phyloP scores from a whole-genome alignment of 2,888 invertebrate genomes.

The Chrysolina americana region DNA sequence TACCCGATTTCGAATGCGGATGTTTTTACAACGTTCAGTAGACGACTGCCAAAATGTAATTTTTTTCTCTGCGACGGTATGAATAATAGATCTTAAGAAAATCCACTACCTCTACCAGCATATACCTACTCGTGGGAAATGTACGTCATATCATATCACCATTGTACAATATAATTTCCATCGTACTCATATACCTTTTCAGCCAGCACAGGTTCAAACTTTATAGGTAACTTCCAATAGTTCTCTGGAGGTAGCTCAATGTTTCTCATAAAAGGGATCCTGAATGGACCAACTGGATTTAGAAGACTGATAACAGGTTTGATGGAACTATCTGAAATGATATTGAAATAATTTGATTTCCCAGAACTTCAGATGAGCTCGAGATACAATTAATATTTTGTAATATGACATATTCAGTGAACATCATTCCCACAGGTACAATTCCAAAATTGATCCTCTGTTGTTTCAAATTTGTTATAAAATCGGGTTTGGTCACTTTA shows the following conservation, averaged over 20 bases:
- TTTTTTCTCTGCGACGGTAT: too few species aligned
- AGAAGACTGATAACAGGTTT: conserved; percentile 42
- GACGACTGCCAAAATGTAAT: too few species aligned
- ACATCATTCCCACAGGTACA: conserved; percentile 50
- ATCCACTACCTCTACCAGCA: too few species aligned
- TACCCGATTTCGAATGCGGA: too few species aligned
- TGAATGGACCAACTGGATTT: conserved; percentile 52
- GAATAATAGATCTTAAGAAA: too few species aligned
- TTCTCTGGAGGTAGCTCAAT: conserved; percentile 50
- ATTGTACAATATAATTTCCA: too few species aligned
- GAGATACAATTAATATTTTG: conserved; percentile 55
- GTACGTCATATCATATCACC: too few species aligned
- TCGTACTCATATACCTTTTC: conserved; percentile 36
- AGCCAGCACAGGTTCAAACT: conserved; percentile 46
- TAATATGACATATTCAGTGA: conserved; percentile 45
- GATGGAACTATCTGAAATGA: conserved; percentile 50
- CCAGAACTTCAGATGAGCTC: background rate
- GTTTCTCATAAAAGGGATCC: conserved; percentile 43
- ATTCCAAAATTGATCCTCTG: conserved; percentile 56
- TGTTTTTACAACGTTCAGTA: too few species aligned
- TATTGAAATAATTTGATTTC: background rate
- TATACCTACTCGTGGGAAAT: too few species aligned
- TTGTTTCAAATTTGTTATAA: conserved; percentile 51
- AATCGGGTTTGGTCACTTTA: conserved; percentile 53
- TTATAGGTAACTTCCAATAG: conserved; percentile 50